Evolutionary conservation across 2,113 vertebrate species (phyloP), one percentile per base, ranked within the genome.

Genomic region (Tenebrosternarchus preto): DNA sequence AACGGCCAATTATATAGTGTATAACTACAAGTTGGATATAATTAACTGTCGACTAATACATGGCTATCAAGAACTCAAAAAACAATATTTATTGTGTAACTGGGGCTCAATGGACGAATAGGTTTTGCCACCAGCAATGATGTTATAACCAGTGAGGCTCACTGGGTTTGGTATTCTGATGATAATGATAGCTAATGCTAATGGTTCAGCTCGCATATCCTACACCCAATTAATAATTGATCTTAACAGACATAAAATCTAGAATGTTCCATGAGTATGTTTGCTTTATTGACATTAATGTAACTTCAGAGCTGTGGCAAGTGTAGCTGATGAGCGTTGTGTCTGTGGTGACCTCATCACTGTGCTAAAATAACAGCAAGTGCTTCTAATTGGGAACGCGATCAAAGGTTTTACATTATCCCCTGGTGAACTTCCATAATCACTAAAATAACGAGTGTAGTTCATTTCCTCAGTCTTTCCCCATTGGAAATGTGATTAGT

Each of bases 361-460:
- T 50, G 43, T 33, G 63, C 16, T 31, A 66, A 33, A 66, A 68
- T 39, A 17, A 39, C 20, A 9, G 64, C 31, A 68, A n/a, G 64
- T 7, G 19, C 64, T 68, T 68, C 39, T 68, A 68, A 68, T 68
- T 68, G 64, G 64, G n/a, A 39, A 68, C 29, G n/a, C 22, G 31
- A 68, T 68, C 64, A 68, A 31, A 68, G 20, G 64, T 11, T 19
- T 31, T 36, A 20, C 20, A 20, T 8, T 39, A 68, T 68, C 36
- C 64, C 9, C 64, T n/a, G 31, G 15, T n/a, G 64, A 36, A 68
- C 19, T 9, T 22, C 31, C 33, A 1, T 39, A 68, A n/a, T 8
- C 2, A 11, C 20, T 9, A 19, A 68, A 68, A 12, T 39, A n/a
- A 68, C 24, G n/a, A 19, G 4, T 36, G 31, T 68, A n/a, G 19